Percentiles rank a stretch among this genome's conserved stretches.
Conservation (phyloP, 1,140 invertebrate genomes). For the Aphaenogaster floridana region DNA sequence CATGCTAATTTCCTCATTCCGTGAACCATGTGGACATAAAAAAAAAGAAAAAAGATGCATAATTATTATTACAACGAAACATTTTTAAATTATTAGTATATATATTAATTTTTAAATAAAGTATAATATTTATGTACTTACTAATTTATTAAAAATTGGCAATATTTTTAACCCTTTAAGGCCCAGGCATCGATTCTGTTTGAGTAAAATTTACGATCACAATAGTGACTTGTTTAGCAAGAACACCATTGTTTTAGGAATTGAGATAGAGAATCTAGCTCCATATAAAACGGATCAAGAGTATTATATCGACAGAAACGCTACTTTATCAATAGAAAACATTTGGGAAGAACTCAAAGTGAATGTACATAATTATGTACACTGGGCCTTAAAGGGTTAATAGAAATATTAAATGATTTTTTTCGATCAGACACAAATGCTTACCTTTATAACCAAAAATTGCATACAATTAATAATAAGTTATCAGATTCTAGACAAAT, state of each 20-base stretch:
- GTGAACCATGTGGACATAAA: background rate
- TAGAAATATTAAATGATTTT: background rate
- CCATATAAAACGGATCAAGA: no score
- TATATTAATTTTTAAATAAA: background rate
- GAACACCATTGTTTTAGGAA: no score
- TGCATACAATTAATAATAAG: background rate
- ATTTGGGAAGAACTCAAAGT: no score
- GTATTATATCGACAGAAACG: no score
- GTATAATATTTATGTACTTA: background rate
- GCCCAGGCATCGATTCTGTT: no score
- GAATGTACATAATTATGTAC: no score
- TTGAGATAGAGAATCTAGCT: no score
- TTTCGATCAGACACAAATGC: background rate
- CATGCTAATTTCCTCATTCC: constrained; percentile 43
- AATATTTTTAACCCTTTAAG: background rate
- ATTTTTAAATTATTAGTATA: background rate
- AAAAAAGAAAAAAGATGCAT: background rate
- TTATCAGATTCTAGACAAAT: background rate
- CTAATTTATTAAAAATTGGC: background rate
- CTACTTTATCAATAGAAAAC: no score
- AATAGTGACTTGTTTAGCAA: no score
- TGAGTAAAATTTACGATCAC: no score
- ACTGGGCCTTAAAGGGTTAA: no score
- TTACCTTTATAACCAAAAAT: background rate
- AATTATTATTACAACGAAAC: background rate